Evolutionary conservation across 1,140 invertebrate species (phyloP).

Genomic region (Panulirus ornatus): DNA sequence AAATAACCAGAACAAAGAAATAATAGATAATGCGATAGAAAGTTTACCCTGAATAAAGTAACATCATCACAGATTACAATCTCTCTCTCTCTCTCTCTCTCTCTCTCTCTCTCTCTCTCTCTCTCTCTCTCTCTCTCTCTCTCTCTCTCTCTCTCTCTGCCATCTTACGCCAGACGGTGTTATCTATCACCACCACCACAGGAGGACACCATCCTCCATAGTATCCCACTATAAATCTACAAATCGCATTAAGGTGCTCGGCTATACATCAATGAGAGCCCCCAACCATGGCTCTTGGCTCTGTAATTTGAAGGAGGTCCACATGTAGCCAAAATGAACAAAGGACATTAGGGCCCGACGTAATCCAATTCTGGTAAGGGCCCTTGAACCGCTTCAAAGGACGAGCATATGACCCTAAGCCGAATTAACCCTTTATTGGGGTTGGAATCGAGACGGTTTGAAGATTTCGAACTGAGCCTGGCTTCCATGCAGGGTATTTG

Average conservation of each 20-base stretch:
- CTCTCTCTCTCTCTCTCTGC: background rate
- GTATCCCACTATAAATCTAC: slow-evolving; percentile 35
- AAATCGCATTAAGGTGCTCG: slow-evolving; percentile 47
- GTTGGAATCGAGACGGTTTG: slow-evolving; percentile 13
- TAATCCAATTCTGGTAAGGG: slow-evolving; percentile 69
- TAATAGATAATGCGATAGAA: too few species aligned
- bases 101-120: too few species aligned
- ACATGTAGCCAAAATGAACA: slow-evolving; percentile 56
- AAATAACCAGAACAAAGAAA: too few species aligned
- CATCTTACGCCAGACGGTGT: too few species aligned
- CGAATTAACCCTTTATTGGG: slow-evolving; percentile 58
- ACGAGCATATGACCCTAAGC: slow-evolving; percentile 61
- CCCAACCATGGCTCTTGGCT: background rate
- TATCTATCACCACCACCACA: background rate
- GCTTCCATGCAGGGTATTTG: too few species aligned
- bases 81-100: too few species aligned
- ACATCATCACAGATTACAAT: too few species aligned
- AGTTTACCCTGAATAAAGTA: too few species aligned
- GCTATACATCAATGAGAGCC: slow-evolving; percentile 53
- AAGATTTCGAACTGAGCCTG: background rate
- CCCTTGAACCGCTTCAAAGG: slow-evolving; percentile 56
- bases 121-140: background rate
- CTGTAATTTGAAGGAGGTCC: slow-evolving; percentile 50
- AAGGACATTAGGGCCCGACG: slow-evolving; percentile 47
- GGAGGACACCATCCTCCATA: background rate